Evolutionary conservation across 2,113 vertebrate species (phyloP).

Genomic region (Isurus oxyrinchus): DNA sequence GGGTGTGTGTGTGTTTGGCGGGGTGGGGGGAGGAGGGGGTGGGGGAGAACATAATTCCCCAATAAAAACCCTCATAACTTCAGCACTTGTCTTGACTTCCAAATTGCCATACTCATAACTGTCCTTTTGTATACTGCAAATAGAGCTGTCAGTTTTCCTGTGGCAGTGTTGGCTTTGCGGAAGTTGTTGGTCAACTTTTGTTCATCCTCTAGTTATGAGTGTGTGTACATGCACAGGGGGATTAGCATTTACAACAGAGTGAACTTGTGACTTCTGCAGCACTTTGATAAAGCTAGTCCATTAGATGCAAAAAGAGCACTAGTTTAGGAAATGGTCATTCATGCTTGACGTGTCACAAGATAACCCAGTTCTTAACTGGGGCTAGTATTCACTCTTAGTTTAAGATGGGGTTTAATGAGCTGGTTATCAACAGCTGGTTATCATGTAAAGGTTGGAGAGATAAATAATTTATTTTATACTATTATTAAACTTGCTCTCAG

Average conservation of each 20-base stretch:
- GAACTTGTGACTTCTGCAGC: neutral
- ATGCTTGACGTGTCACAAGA: neutral
- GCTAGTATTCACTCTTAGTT: neutral
- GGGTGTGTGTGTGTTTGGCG: neutral
- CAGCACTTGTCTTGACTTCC: neutral
- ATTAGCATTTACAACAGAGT: neutral
- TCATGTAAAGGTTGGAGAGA: neutral
- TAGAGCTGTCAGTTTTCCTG: neutral
- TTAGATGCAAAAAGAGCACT: neutral
- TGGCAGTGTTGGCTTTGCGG: neutral
- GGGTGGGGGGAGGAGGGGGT: neutral
- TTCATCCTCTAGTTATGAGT: neutral
- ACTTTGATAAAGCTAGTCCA: neutral
- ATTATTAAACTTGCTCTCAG: neutral
- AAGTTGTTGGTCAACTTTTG: neutral
- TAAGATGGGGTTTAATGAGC: neutral
- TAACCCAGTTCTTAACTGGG: neutral
- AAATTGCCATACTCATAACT: neutral
- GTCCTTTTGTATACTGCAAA: neutral
- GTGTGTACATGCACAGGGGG: neutral
- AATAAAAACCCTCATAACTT: neutral
- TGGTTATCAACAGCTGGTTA: neutral
- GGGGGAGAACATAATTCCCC: neutral
- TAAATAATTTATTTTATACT: neutral
- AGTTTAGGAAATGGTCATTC: neutral